Evolutionary conservation across 2,797 vertebrate species (phyloP).

Genomic region (Gouania willdenowi): DNA sequence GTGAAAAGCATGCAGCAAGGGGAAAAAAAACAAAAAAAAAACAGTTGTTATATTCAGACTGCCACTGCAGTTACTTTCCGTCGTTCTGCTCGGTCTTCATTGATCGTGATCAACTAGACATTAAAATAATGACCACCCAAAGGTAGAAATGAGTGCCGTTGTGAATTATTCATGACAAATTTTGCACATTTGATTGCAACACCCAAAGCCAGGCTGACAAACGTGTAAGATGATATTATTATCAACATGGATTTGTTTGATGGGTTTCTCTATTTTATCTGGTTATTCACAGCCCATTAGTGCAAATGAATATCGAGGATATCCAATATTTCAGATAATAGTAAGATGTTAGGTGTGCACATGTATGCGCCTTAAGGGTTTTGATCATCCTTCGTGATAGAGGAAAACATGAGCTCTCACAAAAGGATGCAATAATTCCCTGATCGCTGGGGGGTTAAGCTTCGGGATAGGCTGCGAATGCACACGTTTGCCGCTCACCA

Average conservation of each 20-base stretch:
- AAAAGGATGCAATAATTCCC: conserved; percentile 9
- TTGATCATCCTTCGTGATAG: conserved; percentile 25
- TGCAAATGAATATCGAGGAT: conserved; percentile 17
- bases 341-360: neutral
- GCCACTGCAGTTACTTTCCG: conserved; percentile 20
- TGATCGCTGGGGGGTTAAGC: conserved; percentile 22
- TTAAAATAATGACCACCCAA: conserved; percentile 38
- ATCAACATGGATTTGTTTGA: conserved; percentile 37
- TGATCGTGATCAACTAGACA: conserved; percentile 33
- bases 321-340: conserved; percentile 21
- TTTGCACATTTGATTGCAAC: conserved; percentile 47
- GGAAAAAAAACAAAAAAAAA: conserved; percentile 8
- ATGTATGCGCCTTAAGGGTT: conserved; percentile 7
- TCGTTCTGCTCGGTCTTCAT: conserved; percentile 5
- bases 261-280: no score
- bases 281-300: conserved; percentile 14
- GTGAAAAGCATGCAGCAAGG: conserved; percentile 37
- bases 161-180: conserved; percentile 44
- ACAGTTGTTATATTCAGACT: conserved; percentile 22
- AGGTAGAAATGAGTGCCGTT: conserved; percentile 6
- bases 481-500: conserved; percentile 24
- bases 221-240: conserved; percentile 34
- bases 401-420: conserved; percentile 17
- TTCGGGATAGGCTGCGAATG: conserved; percentile 26
- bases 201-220: conserved; percentile 28